A percentile compares a stretch with the other conserved stretches of the same genome.
Evolutionary conservation across 1,140 invertebrate species (phyloP).

Genomic region (Anastrepha ludens): DNA sequence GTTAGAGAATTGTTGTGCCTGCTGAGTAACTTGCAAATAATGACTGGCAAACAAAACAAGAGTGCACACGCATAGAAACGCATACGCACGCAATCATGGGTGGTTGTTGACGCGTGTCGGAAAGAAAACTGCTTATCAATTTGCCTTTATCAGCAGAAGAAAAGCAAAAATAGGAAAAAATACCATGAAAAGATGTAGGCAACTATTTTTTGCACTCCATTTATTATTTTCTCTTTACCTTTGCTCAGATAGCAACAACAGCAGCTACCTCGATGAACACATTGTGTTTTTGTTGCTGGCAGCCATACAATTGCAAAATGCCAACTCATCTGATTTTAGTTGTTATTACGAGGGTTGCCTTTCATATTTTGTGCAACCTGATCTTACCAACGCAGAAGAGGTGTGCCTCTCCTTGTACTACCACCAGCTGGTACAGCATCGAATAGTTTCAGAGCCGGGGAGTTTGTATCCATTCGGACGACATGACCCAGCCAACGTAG

Average conservation of each 20-base stretch:
- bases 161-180: neutral
- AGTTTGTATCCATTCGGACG: too few relatives aligned
- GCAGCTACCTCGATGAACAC: neutral
- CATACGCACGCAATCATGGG: too few relatives aligned
- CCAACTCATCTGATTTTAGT: neutral
- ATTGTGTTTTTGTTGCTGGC: neutral
- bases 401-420: too few relatives aligned
- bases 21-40: neutral
- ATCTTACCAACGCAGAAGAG: too few relatives aligned
- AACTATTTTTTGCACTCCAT: neutral
- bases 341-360: neutral
- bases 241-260: too few relatives aligned
- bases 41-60: too few relatives aligned
- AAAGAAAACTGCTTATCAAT: slow-evolving; percentile 26
- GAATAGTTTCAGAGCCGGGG: too few relatives aligned
- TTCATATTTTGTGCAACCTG: too few relatives aligned
- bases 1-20: neutral
- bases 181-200: neutral
- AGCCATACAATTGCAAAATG: slow-evolving; percentile 19
- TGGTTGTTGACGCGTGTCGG: neutral
- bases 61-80: too few relatives aligned
- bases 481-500: too few relatives aligned
- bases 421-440: too few relatives aligned
- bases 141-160: slow-evolving; percentile 1
- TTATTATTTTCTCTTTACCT: neutral